Evolutionary conservation across 2,113 vertebrate species (phyloP), one percentile per base, ranked within the genome.

Genomic region (Kryptolebias marmoratus): DNA sequence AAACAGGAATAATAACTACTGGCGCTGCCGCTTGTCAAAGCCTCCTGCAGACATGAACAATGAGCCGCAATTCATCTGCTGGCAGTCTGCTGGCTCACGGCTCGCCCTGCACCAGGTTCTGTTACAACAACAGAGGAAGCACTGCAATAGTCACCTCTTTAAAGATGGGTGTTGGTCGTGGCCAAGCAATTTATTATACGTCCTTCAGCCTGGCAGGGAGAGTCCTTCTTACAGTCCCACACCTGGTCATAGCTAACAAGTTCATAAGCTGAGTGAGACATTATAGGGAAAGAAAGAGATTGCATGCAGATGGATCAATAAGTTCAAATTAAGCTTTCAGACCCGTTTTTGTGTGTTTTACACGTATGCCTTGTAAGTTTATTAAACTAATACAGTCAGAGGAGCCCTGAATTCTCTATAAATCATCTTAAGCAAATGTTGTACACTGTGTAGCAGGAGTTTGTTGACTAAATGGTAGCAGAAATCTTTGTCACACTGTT

Each of bases 71-170:
- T 74, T 81, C 59, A 65, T 76, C 68, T 64, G 49, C 5, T 22
- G 79, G 58, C 81, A 77, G 50, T 55, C 48, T 78, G 85, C 80
- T 87, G 87, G 74, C 71, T 87, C 72, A 67, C 36, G 48, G 50
- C 72, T 78, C 13, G 13, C 55, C 63, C 75, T 79, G 82, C 82
- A 85, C 22, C 73, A 86, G 70, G 62, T 68, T 86, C 58, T 77
- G 77, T 82, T 69, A 66, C 48, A 28, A 66, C 44, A 22, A 64
- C 70, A 83, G 73, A 12, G 10, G 55, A 82, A 68, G 53, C 50
- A 55, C 80, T 76, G 82, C 80, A 80, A 52, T 64, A 73, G 32
- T 66, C 39, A 65, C 73, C 69, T 77, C 42, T 75, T 3, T 78
- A 30, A 66, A 30, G 50, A 76, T 59, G n/a, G 60, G 72, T 64